phyloP scores from a whole-genome alignment of 2,888 invertebrate species.

The Pachycephus smyrnensis region DNA sequence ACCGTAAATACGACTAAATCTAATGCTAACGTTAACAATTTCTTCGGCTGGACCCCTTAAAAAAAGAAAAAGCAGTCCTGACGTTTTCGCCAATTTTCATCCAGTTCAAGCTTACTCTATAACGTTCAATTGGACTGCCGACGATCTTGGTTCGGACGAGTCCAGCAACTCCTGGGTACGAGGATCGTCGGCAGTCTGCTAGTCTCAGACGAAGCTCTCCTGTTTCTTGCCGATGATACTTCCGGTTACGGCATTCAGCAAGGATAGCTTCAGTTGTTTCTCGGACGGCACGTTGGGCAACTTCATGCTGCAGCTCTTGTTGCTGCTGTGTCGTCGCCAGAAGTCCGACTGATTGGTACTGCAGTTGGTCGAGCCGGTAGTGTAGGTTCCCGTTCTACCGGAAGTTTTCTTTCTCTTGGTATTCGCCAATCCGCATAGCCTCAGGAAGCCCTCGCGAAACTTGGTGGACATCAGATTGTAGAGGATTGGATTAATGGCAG shows the following conservation, averaged over 20 bases:
- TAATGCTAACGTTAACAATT: background rate
- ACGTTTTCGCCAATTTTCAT: background rate
- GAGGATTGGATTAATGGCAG: conserved; percentile 90
- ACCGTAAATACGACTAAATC: background rate
- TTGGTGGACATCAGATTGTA: conserved; percentile 94
- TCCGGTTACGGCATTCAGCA: conserved; percentile 47
- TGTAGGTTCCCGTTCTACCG: conserved; percentile 48
- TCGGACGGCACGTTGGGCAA: conserved; percentile 43
- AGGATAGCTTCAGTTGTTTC: conserved; percentile 48
- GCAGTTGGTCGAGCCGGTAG: conserved; percentile 55
- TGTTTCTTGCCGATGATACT: conserved; percentile 49
- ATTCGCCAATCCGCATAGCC: conserved; percentile 70
- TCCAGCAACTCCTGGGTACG: background rate
- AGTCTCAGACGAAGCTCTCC: conserved; percentile 57
- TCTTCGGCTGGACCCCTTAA: background rate
- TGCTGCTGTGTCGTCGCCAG: conserved; percentile 73
- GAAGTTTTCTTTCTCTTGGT: conserved; percentile 38
- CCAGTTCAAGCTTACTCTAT: background rate
- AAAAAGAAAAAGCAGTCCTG: background rate
- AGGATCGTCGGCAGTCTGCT: background rate
- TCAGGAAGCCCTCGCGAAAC: conserved; percentile 85
- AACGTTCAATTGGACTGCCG: background rate
- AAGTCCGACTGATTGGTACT: conserved; percentile 65
- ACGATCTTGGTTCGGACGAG: background rate
- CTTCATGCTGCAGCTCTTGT: conserved; percentile 58